Base-by-base conservation (phyloP, 2,888 invertebrate species). In the Colostygia pectinataria region DNA sequence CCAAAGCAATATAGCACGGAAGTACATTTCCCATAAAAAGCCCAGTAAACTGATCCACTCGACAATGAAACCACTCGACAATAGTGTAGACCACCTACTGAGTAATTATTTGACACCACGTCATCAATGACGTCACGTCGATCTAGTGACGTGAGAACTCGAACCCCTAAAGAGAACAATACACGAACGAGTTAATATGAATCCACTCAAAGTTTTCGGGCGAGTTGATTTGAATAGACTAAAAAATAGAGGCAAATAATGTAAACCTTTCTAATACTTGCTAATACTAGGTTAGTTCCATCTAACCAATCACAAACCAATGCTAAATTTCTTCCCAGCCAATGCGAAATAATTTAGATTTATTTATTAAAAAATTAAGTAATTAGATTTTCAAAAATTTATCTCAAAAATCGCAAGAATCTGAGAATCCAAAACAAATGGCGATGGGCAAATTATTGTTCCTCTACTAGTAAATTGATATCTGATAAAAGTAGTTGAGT, bases 11-110 rank as follows among this genome's bases (percentile, higher is more conserved):
- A 24, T 33, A 39, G 12, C 27, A 40, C 15, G 44, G 45, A 41
- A 51, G 41, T 18, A 9, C 1, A 40, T 28, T 46, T 39, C 45
- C 38, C 38, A 38, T 32, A 44, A 29, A 32, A 46, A 25, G 28
- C 8, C 20, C 27, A 34, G 31, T 15, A 42, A 43, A 50, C 39
- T 29, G 41, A 43, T 59, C 56, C 63, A 65, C 67, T 65, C 55
- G 50, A 48, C 31, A 36, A 42, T 33, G 48, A 18, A 18, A 20
- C 43, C 46, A 44, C n/a, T n/a, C n/a, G n/a, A n/a, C n/a, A n/a
- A n/a, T n/a, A n/a, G n/a, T n/a, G 37, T 10, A 43, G 83, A 78
- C 85, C 85, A 77, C 85, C 83, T 81, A 80, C 63, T 47, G 84
- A 46, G 74, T 65, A 69, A 77, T 74, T 77, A 77, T 81, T 75